A percentile compares a stretch with the other conserved stretches of the same genome.
Evolutionary conservation across 1,140 invertebrate genomes (phyloP).

Genomic region (Meloidogyne hapla): DNA sequence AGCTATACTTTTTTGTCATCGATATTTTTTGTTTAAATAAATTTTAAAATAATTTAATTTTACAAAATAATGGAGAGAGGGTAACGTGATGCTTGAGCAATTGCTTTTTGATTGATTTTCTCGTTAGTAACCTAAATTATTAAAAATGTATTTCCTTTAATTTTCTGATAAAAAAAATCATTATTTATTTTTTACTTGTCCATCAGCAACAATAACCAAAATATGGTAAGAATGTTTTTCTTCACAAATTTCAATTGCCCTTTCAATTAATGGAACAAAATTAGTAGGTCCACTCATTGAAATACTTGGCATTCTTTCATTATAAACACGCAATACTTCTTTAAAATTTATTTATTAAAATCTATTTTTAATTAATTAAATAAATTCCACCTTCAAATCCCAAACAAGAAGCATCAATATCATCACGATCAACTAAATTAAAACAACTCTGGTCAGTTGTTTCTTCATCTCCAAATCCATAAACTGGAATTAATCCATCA

Average conservation of each 20-base stretch:
- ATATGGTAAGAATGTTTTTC: slow-evolving; percentile 64
- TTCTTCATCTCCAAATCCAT: slow-evolving; percentile 67
- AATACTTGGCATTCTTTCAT: slow-evolving; percentile 60
- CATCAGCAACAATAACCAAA: slow-evolving; percentile 58
- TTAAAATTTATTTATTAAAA: slow-evolving; percentile 26
- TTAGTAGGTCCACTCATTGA: slow-evolving; percentile 66
- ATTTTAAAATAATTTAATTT: slow-evolving; percentile 23
- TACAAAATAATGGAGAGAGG: slow-evolving; percentile 69
- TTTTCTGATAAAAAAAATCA: too few species aligned
- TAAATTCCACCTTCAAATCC: slow-evolving; percentile 63
- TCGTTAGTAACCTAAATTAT: slow-evolving; percentile 66
- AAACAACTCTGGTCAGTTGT: slow-evolving; percentile 66
- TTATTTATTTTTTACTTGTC: slow-evolving; percentile 41
- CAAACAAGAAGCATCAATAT: slow-evolving; percentile 55
- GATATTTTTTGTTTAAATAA: too few species aligned
- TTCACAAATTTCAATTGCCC: slow-evolving; percentile 67
- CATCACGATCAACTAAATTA: slow-evolving; percentile 59
- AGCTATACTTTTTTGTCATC: too few species aligned
- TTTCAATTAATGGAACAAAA: slow-evolving; percentile 67
- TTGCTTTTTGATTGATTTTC: slow-evolving; percentile 66
- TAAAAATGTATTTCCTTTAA: background rate
- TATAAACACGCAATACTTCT: slow-evolving; percentile 63
- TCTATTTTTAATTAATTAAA: slow-evolving; percentile 9
- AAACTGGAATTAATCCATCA: slow-evolving; percentile 67
- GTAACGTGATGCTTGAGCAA: slow-evolving; percentile 68